Evolutionary conservation across 2,797 vertebrate genomes (phyloP).

Genomic region (Toxotes lorentzi): DNA sequence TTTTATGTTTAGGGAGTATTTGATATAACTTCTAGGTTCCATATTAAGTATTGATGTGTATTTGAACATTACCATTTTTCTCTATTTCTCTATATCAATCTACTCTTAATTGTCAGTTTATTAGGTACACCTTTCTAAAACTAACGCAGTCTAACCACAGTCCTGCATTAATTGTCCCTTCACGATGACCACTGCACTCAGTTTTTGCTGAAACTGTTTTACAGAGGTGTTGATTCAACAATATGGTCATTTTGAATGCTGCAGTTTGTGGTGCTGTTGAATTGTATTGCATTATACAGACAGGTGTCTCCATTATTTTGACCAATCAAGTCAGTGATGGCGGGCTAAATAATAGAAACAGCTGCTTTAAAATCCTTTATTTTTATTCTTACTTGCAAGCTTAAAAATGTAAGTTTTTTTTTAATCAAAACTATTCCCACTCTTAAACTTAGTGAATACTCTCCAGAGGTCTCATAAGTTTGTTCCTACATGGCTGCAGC

Average conservation of each 20-base stretch:
- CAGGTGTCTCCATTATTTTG: too few relatives aligned
- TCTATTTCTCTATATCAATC: background rate
- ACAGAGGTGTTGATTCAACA: too few relatives aligned
- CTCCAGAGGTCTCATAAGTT: background rate
- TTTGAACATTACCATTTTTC: background rate
- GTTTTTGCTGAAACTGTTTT: too few relatives aligned
- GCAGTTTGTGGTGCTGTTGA: background rate
- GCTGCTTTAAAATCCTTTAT: background rate
- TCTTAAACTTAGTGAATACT: background rate
- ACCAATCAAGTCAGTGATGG: background rate
- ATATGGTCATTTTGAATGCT: background rate
- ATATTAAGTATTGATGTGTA: background rate
- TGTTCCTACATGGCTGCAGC: background rate
- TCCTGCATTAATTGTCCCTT: background rate
- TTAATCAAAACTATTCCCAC: background rate
- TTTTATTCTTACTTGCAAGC: background rate
- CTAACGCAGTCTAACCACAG: background rate
- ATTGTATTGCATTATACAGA: background rate
- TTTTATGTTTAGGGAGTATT: constrained; percentile 5
- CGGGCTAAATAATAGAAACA: background rate
- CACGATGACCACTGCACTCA: background rate
- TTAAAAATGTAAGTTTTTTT: background rate
- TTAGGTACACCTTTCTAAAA: background rate
- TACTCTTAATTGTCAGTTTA: background rate
- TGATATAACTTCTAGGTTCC: background rate